phyloP scores from a whole-genome alignment of 2,888 invertebrate species.

The Dasypolia templi region DNA sequence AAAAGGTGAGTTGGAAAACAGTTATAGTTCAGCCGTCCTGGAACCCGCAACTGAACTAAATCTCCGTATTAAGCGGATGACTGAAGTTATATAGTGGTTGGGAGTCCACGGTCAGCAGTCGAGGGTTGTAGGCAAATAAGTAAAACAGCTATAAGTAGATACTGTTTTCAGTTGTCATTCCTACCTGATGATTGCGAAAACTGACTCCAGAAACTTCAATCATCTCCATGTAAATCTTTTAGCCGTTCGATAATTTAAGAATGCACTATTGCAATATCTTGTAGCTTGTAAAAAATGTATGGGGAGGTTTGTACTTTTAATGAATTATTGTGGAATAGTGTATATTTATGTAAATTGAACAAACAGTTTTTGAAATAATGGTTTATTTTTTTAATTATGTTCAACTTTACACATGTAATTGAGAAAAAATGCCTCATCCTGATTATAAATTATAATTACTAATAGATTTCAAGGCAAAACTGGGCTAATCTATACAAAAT shows the following conservation, averaged over 20 bases:
- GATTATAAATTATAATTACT: no score
- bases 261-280: conserved; percentile 1
- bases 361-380: no score
- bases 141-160: neutral
- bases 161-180: neutral
- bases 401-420: no score
- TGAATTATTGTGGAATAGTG: no score
- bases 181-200: neutral
- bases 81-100: neutral
- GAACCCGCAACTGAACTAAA: neutral
- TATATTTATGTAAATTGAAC: no score
- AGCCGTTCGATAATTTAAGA: neutral
- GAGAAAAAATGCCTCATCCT: no score
- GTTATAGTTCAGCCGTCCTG: neutral
- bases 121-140: neutral
- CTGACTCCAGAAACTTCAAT: neutral
- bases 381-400: no score
- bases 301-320: no score
- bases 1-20: neutral
- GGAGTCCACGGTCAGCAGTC: neutral
- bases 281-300: no score
- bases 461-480: no score
- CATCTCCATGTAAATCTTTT: neutral
- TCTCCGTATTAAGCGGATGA: neutral
- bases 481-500: no score